Evolutionary conservation across 30 jellyfish, hydroid and myxozoan genomes (phyloP), one percentile per base, ranked within the genome.

Genomic region (Aurelia sp.): DNA sequence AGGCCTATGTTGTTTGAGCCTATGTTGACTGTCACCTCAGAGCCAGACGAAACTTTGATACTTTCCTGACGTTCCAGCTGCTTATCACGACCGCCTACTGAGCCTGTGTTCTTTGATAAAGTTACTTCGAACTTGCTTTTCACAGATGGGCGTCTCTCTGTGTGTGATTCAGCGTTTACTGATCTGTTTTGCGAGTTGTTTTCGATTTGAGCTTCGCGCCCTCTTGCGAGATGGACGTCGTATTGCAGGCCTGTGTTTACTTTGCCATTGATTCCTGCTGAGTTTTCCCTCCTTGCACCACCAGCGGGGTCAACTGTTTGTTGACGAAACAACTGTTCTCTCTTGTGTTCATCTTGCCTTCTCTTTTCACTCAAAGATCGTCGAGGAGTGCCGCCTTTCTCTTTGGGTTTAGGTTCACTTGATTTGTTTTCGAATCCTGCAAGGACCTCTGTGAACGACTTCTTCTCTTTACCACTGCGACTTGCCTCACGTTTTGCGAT

Each of bases 351-450:
- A 23, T 84, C 93, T 20, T 73, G 76, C 60, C 82, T 84, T 40
- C 93, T 83, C 62, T 73, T 84, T 55, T 84, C 93, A 52, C 87
- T 84, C 19, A 53, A 86, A 17, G 93, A 21, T 51, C 87, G 74
- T 47, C 93, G 81, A 4, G 87, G 71, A 37, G 44, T 27, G 63
- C 66, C 62, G 33, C 73, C 73, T 62, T 85, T 87, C 41, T 86
- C 76, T 11, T 53, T 17, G 5, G 30, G 70, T 33, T 52, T 73
- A 12, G 59, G 71, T 35, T 62, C 58, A 30, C 21, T 27, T 8
- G 83, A 47, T 19, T 31, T 84, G 47, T 84, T 84, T 62, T 87
- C 96, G 62, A 66, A 78, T 35, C 91, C 90, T 22, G 96, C 96
- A 33, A 87, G 68, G 62, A 87, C 89, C 50, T 87, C 96, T 18